Evolutionary conservation across 2,113 vertebrate species (phyloP).

Genomic region (Madoqua kirkii): DNA sequence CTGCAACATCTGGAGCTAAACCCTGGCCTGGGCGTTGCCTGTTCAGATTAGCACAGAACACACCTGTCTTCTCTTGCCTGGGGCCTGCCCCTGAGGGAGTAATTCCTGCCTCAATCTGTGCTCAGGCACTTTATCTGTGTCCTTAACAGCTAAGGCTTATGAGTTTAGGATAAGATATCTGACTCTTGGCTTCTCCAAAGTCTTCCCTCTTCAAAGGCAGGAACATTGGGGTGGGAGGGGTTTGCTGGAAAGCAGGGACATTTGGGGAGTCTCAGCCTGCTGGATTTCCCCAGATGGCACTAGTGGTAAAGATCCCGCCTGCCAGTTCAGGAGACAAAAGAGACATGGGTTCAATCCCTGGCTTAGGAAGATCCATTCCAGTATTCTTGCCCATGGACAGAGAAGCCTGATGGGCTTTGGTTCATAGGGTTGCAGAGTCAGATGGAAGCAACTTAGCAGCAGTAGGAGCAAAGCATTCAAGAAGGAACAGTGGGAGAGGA

Average conservation of each 20-base stretch:
- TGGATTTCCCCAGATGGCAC: background rate
- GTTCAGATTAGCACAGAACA: background rate
- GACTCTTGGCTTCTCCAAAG: background rate
- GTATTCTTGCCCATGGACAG: background rate
- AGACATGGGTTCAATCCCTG: background rate
- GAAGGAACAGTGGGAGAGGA: background rate
- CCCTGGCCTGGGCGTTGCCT: background rate
- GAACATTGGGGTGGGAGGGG: background rate
- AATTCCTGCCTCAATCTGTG: background rate
- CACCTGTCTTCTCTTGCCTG: background rate
- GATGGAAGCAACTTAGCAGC: background rate
- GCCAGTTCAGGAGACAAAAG: background rate
- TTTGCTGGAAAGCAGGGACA: background rate
- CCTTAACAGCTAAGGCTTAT: background rate
- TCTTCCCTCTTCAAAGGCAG: background rate
- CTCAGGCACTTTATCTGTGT: background rate
- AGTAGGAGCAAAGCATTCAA: background rate
- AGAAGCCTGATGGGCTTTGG: background rate
- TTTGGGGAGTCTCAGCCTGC: background rate
- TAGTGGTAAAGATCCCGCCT: background rate
- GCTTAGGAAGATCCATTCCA: background rate
- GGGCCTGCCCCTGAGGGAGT: background rate
- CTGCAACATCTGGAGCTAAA: no score
- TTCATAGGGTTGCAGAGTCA: background rate
- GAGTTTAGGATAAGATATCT: background rate